A percentile compares a stretch with the other conserved stretches of the same genome.
These are phyloP conservation scores for Sebastiscus albofasciatus DNA, from an alignment of 2,797 vertebrate species.

Conservation along the genomic window DNA sequence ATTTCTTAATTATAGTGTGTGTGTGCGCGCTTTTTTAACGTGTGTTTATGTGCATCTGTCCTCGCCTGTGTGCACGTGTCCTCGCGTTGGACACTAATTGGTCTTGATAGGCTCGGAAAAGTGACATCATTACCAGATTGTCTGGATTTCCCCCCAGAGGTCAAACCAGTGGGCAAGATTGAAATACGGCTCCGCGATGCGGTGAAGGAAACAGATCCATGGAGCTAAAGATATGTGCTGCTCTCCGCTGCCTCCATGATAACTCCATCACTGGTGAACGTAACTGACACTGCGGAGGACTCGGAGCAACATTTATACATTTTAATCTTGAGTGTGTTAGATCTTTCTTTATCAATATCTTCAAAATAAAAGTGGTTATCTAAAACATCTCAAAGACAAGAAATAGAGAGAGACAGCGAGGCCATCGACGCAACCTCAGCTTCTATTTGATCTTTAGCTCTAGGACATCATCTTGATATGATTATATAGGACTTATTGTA, in stretches of 20 bases:
- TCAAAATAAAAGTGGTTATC: constrained; percentile 14
- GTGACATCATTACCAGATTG: constrained; percentile 79
- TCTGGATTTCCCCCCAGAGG: constrained; percentile 68
- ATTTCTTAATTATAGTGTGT: constrained; percentile 74
- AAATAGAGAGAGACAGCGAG: not conserved
- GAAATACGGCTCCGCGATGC: constrained; percentile 22
- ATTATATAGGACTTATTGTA: not conserved
- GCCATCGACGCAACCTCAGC: constrained; percentile 12
- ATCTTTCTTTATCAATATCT: not conserved
- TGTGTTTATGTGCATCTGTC: constrained; percentile 49
- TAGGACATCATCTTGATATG: not conserved
- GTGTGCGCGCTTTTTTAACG: not conserved
- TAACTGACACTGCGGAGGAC: constrained; percentile 25
- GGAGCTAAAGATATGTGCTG: not conserved
- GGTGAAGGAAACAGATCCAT: constrained; percentile 40
- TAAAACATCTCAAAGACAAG: constrained; percentile 24
- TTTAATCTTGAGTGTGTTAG: constrained; percentile 17
- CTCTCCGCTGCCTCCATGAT: constrained; percentile 5
- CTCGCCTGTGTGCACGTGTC: constrained; percentile 54
- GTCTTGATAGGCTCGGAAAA: constrained; percentile 79
- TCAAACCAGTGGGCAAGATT: constrained; percentile 65
- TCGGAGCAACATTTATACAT: constrained; percentile 9
- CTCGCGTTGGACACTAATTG: constrained; percentile 72
- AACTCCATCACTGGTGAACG: constrained; percentile 35
- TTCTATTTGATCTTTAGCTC: constrained; percentile 15